phyloP scores from a whole-genome alignment of 1,140 invertebrate genomes.

The Mycetomoellerius zeteki region DNA sequence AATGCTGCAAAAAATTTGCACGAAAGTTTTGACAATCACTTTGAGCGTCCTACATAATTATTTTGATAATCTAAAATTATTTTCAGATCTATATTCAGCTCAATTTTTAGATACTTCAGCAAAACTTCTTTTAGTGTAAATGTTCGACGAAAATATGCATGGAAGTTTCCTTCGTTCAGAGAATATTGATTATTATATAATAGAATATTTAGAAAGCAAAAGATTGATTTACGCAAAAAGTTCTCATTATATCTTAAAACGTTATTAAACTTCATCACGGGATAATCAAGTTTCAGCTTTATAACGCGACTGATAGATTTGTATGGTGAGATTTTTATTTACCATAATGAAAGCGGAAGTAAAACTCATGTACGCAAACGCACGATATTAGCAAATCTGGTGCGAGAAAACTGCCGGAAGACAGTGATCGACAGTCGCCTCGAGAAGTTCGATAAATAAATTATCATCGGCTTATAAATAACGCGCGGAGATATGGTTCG shows the following conservation, averaged over 20 bases:
- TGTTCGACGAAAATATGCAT: neutral
- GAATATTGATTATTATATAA: neutral
- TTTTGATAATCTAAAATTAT: no score
- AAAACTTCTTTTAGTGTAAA: neutral
- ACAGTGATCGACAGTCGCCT: constrained; percentile 15
- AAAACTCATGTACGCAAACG: neutral
- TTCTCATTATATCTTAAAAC: neutral
- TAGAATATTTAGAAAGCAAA: neutral
- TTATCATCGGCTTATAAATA: constrained; percentile 35
- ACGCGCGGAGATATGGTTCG: constrained; percentile 14
- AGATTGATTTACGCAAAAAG: neutral
- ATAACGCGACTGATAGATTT: neutral
- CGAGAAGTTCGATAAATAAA: constrained; percentile 37
- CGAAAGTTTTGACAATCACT: no score
- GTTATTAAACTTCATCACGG: neutral
- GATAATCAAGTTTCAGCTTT: neutral
- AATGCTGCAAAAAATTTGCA: no score
- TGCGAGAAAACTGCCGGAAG: constrained; percentile 26
- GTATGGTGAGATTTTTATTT: neutral
- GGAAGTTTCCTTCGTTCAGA: neutral
- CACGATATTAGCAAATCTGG: neutral
- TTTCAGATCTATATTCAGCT: no score
- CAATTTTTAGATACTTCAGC: no score
- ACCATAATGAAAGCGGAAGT: constrained; percentile 3
- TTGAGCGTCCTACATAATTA: no score